Evolutionary conservation across 2,797 vertebrate genomes (phyloP), one percentile per base, ranked within the genome.

Genomic region (Ceryle rudis): DNA sequence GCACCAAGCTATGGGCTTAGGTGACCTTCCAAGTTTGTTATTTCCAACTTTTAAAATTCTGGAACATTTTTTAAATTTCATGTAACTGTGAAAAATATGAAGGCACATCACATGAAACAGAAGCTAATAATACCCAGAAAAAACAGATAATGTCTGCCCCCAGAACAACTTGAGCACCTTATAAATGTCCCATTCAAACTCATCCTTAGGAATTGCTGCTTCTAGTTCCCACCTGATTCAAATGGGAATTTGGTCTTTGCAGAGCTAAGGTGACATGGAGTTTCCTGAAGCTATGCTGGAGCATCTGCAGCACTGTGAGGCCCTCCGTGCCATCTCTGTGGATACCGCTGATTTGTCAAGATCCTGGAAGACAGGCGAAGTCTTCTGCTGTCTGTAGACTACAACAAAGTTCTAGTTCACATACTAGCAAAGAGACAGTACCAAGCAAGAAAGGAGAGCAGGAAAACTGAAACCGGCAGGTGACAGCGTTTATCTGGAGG

Each of bases 141-240:
- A 66, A 70, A 16, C 28, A 84, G 66, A 20, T 23, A n/a, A 57
- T 8, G 21, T 41, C 42, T 61, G 64, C 28, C 37, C 37, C 33
- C 14, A 58, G 22, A 70, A 33, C 21, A 64, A 14, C 37, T 0
- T 17, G 19, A 78, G 22, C 41, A 46, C 12, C 11, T 67, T 46
- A 49, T 8, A 26, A 22, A 42, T 0, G 0, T 26, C 22, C 31
- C 15, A 78, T 82, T 74, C 57, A 64, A 57, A 77, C 5, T 3
- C 49, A 19, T 19, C 9, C 35, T 58, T 44, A 42, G 60, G 44
- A 57, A 55, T 58, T 16, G 21, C 49, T 83, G 26, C 26, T 57
- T 54, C 5, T 49, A 61, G 14, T 29, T 78, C 46, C 29, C 31
- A 28, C 22, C 7, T 0, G 0, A 35, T 11, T 61, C 61, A 67